A percentile compares a stretch with the other conserved stretches of the same genome.
phyloP scores from a whole-genome alignment of 2,888 invertebrate species.

The Agrotis ipsilon region DNA sequence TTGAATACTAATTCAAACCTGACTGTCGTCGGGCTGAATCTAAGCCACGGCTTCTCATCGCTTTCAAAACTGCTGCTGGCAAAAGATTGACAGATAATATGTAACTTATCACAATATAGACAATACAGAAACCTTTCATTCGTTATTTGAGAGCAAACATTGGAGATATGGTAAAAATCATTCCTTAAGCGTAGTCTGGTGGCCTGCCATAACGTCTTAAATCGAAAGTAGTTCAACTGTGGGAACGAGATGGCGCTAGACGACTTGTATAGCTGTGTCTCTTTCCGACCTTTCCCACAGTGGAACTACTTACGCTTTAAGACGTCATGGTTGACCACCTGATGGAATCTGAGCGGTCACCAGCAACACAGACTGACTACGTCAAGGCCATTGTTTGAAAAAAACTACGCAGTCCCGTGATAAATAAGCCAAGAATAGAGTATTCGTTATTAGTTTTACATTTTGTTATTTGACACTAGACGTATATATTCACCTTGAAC shows the following conservation, averaged over 20 bases:
- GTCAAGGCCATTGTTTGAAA: not conserved
- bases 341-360: not conserved
- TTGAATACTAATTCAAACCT: conserved; percentile 67
- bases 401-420: not conserved
- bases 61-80: conserved; percentile 42
- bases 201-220: too few relatives aligned
- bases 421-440: not conserved
- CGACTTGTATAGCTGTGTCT: too few relatives aligned
- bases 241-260: too few relatives aligned
- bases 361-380: not conserved
- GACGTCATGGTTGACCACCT: too few relatives aligned
- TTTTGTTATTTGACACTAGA: conserved; percentile 10
- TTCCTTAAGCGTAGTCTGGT: not conserved
- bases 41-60: conserved; percentile 75
- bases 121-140: conserved; percentile 3
- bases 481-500: not conserved
- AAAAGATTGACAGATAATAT: conserved; percentile 42
- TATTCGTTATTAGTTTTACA: conserved; percentile 4
- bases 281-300: too few relatives aligned
- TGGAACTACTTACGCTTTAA: too few relatives aligned
- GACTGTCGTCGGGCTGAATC: conserved; percentile 67
- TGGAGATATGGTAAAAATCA: too few relatives aligned
- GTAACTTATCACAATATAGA: not conserved
- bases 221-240: too few relatives aligned
- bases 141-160: not conserved